Conservation (phyloP, 2,888 invertebrate species). For the Chelonus formosanus region DNA sequence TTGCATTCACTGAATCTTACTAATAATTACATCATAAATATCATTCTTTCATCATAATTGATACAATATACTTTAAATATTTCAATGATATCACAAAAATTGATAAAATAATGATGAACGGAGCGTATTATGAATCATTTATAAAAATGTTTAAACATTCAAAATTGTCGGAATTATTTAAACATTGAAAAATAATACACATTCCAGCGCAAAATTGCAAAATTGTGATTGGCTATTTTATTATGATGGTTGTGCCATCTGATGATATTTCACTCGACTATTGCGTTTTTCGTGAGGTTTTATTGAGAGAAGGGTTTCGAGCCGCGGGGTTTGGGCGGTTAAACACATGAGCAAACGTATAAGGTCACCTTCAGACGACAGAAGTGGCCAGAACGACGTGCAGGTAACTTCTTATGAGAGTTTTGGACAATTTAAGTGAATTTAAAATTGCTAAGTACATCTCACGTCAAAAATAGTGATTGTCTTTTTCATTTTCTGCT, state of each 20-base stretch:
- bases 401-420: conserved; percentile 49
- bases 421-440: conserved; percentile 24
- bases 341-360: conserved; percentile 37
- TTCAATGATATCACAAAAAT: no score
- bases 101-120: no score
- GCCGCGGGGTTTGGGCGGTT: conserved; percentile 33
- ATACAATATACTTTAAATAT: no score
- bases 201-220: conserved; percentile 2
- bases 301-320: conserved; percentile 19
- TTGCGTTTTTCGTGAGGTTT: not conserved
- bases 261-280: not conserved
- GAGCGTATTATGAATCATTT: no score
- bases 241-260: not conserved
- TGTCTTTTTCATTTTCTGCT: no score
- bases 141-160: not conserved
- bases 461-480: not conserved
- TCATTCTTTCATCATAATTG: no score
- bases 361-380: conserved; percentile 61
- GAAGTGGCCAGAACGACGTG: conserved; percentile 42
- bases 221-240: not conserved
- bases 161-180: not conserved
- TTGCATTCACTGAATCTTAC: no score
- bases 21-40: no score
- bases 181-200: not conserved
- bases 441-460: not conserved